Evolutionary conservation across 2,888 invertebrate species (phyloP), one percentile per base, ranked within the genome.

Genomic region (Zootermopsis nevadensis): DNA sequence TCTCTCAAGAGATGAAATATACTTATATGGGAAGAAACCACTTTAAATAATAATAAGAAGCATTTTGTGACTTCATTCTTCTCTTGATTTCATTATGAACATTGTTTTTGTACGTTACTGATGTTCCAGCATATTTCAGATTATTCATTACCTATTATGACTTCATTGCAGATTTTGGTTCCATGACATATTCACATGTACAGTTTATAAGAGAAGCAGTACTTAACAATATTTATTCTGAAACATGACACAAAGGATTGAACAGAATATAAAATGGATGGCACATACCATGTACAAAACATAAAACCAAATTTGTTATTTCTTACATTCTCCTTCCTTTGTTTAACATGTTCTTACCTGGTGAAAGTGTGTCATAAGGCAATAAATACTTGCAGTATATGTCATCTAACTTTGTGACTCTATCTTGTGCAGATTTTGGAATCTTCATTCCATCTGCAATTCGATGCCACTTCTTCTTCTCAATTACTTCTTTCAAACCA

Each of bases 301-400:
- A 6, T 27, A 27, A 60, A 10, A 27, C 27, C 2, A 60, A 27
- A 27, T 27, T 8, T 60, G n/a, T 60, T n/a, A 60, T n/a, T 3
- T 15, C n/a, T 4, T 27, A 60, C 60, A 60, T 24, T 27, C 60
- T 19, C 1, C 19, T 19, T 48, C 48, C 48, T 15, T 19, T 48
- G 48, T 19, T 60, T n/a, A n/a, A 60, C 42, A 19, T 42, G 12
- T 35, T 8, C 69, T 77, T 89, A 94, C 95, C 91, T 85, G 92
- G 92, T 0, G 96, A 94, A 6, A 98, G 89, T 0, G 96, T 95
- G 86, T 97, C 97, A 87, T 98, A 98, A 0, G 97, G 96, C 85
- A 98, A 90, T 76, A 98, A 91, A 89, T 96, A 97, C 91, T 97
- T 97, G 88, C 97, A 95, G 88, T 98, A 98, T 69, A 97, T 94